Evolutionary conservation across 2,797 vertebrate genomes (phyloP), one percentile per base, ranked within the genome.

Genomic region (Takifugu rubripes): DNA sequence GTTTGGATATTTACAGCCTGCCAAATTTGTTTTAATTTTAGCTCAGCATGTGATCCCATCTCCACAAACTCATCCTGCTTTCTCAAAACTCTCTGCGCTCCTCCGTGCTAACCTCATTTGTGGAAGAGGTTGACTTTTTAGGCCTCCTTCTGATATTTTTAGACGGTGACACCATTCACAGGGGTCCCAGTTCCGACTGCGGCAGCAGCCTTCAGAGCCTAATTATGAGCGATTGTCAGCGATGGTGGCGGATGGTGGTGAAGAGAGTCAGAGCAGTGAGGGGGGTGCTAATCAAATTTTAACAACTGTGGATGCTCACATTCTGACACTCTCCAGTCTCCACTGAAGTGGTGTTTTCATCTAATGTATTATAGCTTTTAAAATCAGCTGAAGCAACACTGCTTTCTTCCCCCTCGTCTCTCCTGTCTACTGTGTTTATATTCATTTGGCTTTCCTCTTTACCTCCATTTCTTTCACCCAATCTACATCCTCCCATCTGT

Each of bases 401-500:
- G 14, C 33, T 14, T 40, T 49, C 53, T 49, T 68, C 43, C 21
- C 17, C 17, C 21, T 57, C 25, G 36, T 58, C 42, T 21, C 5
- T 24, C 27, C 50, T 3, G 24, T 50, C 49, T 44, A 1, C 25
- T 21, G 12, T 48, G 3, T 14, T 48, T 25, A 51, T 29, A n/a
- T 45, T 4, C 36, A 7, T 49, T 7, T 25, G 47, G 53, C 47
- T 24, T 49, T 68, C 59, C 31, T 31, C 61, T 66, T 36, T 51
- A 17, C 63, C 46, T 45, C 43, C 56, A 27, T 36, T 45, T 50
- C 49, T 25, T 54, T 52, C 14, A 67, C 48, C 16, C 55, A 21
- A 1, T 74, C 72, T 78, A 62, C 63, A 66, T 74, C 68, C 48
- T 21, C 62, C 71, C 75, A 72, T 74, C 66, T 66, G 55, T 72